Conservation (phyloP, 2,113 vertebrate species). For the Odontesthes bonariensis region DNA sequence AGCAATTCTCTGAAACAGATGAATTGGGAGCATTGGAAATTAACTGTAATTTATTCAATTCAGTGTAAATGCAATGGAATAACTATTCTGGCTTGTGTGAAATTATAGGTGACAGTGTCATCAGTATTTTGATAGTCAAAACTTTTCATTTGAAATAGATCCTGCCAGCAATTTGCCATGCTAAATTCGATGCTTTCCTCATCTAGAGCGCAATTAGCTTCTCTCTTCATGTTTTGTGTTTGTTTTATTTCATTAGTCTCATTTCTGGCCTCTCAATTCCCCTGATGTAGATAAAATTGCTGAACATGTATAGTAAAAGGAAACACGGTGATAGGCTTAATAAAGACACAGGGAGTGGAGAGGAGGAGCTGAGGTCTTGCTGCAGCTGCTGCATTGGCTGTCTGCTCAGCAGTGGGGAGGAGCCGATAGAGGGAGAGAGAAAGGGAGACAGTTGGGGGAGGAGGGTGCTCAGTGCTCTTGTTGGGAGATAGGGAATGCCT, state of each 20-base stretch:
- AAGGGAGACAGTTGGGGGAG: slow-evolving; percentile 68
- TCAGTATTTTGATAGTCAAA: neutral
- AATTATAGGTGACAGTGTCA: slow-evolving; percentile 18
- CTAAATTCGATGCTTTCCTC: neutral
- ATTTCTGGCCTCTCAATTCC: slow-evolving; percentile 43
- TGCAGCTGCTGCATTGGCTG: slow-evolving; percentile 77
- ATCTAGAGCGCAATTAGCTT: slow-evolving; percentile 10
- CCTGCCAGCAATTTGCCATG: slow-evolving; percentile 1
- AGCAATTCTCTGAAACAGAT: too few relatives aligned
- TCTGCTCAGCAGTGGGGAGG: slow-evolving; percentile 80
- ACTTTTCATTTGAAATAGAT: slow-evolving; percentile 19
- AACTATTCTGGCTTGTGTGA: neutral
- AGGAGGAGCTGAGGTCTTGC: slow-evolving; percentile 64
- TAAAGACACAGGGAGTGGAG: slow-evolving; percentile 81
- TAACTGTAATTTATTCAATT: too few relatives aligned
- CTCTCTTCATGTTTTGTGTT: slow-evolving; percentile 17
- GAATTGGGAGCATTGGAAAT: too few relatives aligned
- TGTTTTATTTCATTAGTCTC: slow-evolving; percentile 37
- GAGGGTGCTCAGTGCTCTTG: slow-evolving; percentile 75
- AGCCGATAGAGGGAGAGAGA: slow-evolving; percentile 27
- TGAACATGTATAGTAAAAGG: slow-evolving; percentile 86
- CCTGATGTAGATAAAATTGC: slow-evolving; percentile 55
- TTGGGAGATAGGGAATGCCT: slow-evolving; percentile 86
- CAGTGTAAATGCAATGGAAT: too few relatives aligned
- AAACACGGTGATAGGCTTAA: slow-evolving; percentile 86